Conservation (phyloP, 2,113 vertebrate genomes). For the Oncorhynchus masou region DNA sequence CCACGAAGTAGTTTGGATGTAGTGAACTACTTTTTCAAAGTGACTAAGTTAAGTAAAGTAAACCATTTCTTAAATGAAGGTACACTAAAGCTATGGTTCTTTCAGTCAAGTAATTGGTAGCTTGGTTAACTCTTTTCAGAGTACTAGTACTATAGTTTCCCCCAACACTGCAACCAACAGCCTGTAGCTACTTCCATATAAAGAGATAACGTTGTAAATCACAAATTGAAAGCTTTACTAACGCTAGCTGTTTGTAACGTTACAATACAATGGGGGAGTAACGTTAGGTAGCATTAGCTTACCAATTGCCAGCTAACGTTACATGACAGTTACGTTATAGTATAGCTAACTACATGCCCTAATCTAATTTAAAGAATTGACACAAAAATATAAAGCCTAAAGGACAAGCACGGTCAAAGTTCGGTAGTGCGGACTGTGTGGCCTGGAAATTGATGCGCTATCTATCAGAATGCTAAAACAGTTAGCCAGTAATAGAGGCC, state of each 20-base stretch:
- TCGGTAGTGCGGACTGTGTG: slow-evolving; percentile 5
- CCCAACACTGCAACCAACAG: too few species aligned
- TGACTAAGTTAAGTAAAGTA: too few species aligned
- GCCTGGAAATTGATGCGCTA: not conserved
- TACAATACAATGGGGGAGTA: too few species aligned
- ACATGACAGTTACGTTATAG: not conserved
- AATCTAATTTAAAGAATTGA: not conserved
- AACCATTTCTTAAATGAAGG: too few species aligned
- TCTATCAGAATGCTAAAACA: slow-evolving; percentile 8
- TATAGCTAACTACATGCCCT: not conserved
- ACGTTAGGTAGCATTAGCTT: not conserved
- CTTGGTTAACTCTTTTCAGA: slow-evolving; percentile 11
- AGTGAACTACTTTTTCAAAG: too few species aligned
- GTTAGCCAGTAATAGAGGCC: not conserved
- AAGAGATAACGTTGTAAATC: too few species aligned
- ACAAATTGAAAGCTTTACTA: too few species aligned
- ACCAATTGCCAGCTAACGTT: not conserved
- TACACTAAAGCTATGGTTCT: too few species aligned
- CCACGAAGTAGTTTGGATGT: too few species aligned
- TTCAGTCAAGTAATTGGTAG: slow-evolving; percentile 4
- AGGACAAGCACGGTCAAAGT: slow-evolving; percentile 39
- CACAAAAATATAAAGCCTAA: not conserved
- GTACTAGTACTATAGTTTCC: too few species aligned
- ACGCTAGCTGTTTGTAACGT: too few species aligned
- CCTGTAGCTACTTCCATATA: too few species aligned